These are phyloP conservation scores for Alosa sapidissima DNA, from an alignment of 2,797 vertebrate species.

Conservation along the genomic window DNA sequence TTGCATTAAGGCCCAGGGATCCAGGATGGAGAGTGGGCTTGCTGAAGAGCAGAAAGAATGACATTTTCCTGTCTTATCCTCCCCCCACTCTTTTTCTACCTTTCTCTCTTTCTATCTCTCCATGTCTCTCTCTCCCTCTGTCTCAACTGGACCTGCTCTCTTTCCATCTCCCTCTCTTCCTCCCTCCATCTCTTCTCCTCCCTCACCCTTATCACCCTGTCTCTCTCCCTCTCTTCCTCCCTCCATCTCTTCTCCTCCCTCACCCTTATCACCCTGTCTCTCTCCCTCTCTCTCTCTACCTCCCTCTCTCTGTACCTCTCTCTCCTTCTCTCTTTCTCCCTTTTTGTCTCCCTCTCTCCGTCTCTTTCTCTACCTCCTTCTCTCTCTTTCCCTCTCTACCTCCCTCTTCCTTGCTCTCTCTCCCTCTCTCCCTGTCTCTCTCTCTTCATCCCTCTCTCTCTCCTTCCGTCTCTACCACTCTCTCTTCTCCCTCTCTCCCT, in stretches of 20 bases:
- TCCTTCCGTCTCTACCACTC: slow-evolving; percentile 32
- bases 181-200: slow-evolving; percentile 49
- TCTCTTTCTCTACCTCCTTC: neutral
- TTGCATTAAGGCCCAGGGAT: slow-evolving; percentile 53
- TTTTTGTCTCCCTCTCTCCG: slow-evolving; percentile 43
- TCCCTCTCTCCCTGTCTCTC: slow-evolving; percentile 24
- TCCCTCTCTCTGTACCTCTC: slow-evolving; percentile 51
- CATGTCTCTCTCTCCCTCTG: slow-evolving; percentile 47
- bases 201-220: slow-evolving; percentile 47
- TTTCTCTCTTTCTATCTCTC: slow-evolving; percentile 21
- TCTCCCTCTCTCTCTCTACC: slow-evolving; percentile 44
- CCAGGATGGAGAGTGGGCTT: slow-evolving; percentile 36
- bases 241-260: slow-evolving; percentile 49
- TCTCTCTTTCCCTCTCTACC: neutral
- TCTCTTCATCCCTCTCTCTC: neutral
- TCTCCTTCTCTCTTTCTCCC: slow-evolving; percentile 47
- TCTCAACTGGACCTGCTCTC: slow-evolving; percentile 28
- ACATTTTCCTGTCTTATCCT: slow-evolving; percentile 47
- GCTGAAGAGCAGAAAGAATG: slow-evolving; percentile 53
- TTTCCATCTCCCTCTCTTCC: slow-evolving; percentile 32
- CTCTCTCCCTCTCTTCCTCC: slow-evolving; percentile 39
- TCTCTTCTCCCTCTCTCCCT: slow-evolving; percentile 19
- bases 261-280: slow-evolving; percentile 44
- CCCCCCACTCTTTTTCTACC: neutral
- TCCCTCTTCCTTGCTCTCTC: slow-evolving; percentile 39